Conservation (phyloP, 2,797 vertebrate genomes). For the Sorex maritimensis region DNA sequence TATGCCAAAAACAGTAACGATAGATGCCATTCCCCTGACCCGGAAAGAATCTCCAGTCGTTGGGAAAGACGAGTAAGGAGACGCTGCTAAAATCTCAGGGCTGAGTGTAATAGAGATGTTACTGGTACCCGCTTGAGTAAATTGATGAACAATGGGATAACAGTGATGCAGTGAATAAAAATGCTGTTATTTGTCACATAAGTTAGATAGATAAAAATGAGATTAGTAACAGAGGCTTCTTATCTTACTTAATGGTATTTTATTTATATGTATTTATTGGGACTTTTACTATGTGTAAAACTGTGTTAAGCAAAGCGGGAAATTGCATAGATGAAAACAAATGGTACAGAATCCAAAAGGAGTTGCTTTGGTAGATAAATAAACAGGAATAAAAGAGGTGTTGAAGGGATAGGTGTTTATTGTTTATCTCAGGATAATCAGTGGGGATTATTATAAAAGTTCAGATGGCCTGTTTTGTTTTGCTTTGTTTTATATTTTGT, state of each 20-base stretch:
- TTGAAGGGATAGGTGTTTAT: neutral
- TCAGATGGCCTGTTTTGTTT: too few relatives aligned
- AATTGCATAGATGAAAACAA: neutral
- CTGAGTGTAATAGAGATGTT: too few relatives aligned
- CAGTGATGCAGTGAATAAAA: neutral
- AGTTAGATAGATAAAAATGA: constrained; percentile 33
- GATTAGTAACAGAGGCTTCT: neutral
- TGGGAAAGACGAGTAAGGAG: too few relatives aligned
- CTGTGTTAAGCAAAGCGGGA: neutral
- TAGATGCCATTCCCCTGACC: too few relatives aligned
- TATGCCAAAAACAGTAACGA: too few relatives aligned
- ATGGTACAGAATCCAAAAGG: neutral
- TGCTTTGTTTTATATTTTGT: too few relatives aligned
- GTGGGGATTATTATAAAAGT: neutral
- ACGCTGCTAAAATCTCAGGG: too few relatives aligned
- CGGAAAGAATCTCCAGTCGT: too few relatives aligned
- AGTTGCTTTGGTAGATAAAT: neutral
- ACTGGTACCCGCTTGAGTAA: too few relatives aligned
- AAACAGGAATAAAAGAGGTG: neutral
- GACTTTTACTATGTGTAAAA: neutral
- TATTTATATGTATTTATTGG: constrained; percentile 19
- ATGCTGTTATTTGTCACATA: neutral
- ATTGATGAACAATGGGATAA: too few relatives aligned
- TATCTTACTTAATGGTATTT: neutral
- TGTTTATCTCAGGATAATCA: neutral